Conservation (phyloP, 1,140 invertebrate species). For the Drosophila gunungcola region DNA sequence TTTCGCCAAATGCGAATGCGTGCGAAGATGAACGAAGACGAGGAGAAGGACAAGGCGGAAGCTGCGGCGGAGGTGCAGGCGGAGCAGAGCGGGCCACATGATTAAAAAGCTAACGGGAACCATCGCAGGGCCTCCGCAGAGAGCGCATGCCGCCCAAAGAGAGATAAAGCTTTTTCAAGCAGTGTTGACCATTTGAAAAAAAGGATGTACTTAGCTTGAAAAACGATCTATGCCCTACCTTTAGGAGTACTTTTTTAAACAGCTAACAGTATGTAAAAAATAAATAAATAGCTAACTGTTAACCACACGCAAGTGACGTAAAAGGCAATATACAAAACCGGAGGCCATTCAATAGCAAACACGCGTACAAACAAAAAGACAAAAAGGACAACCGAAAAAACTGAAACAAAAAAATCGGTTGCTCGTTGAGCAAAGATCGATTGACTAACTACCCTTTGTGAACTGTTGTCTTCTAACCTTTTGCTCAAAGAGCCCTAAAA, state of each 20-base stretch:
- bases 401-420: too few species aligned
- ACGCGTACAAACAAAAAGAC: too few species aligned
- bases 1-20: slow-evolving; percentile 29
- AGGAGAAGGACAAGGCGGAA: slow-evolving; percentile 3
- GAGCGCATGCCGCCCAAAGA: slow-evolving; percentile 22
- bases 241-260: neutral
- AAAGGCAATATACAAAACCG: too few species aligned
- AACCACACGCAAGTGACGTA: too few species aligned
- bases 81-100: slow-evolving; percentile 28
- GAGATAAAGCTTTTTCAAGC: slow-evolving; percentile 5
- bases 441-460: too few species aligned
- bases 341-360: too few species aligned
- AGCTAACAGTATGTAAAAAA: too few species aligned
- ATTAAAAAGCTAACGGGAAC: slow-evolving; percentile 39
- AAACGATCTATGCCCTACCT: neutral
- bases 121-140: slow-evolving; percentile 19
- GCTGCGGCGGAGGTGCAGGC: slow-evolving; percentile 18
- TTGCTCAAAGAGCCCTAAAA: too few species aligned
- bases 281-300: too few species aligned
- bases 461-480: too few species aligned
- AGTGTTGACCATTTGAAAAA: neutral
- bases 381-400: too few species aligned
- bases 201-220: neutral
- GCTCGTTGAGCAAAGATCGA: too few species aligned
- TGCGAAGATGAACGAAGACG: slow-evolving; percentile 10